Evolutionary conservation across 2,113 vertebrate species (phyloP).

Genomic region (Dunckerocampus dactyliophorus): DNA sequence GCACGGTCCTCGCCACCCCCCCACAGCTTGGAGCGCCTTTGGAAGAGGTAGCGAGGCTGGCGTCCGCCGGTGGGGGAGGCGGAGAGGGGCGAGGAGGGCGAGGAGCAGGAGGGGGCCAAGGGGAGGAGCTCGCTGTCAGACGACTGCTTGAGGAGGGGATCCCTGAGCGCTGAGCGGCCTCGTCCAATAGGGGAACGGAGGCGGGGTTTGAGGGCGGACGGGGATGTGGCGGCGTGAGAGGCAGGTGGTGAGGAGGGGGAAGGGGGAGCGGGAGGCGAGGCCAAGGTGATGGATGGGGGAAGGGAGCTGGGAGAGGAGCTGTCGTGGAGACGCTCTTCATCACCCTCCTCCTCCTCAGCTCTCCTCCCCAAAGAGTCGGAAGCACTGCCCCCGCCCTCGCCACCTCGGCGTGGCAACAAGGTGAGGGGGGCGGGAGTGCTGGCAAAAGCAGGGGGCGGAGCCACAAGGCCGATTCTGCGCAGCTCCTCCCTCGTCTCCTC

Average conservation of each 20-base stretch:
- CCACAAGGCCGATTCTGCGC: conserved; percentile 90
- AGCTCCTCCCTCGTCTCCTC: conserved; percentile 96
- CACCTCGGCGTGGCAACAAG: conserved; percentile 53
- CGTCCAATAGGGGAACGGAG: conserved; percentile 90
- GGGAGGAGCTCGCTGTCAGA: conserved; percentile 98
- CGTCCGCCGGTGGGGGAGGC: conserved; percentile 78
- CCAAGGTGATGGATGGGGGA: conserved; percentile 86
- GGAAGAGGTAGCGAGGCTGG: conserved; percentile 97
- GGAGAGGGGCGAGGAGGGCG: conserved; percentile 76
- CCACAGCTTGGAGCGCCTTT: conserved; percentile 98
- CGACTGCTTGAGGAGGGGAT: conserved; percentile 97
- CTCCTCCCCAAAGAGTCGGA: conserved; percentile 85
- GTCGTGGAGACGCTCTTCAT: conserved; percentile 88
- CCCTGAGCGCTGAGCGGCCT: conserved; percentile 85
- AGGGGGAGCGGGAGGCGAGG: conserved; percentile 74
- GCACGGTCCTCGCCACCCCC: conserved; percentile 91
- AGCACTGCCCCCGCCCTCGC: conserved; percentile 74
- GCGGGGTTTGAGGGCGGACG: conserved; percentile 90
- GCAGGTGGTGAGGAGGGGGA: conserved; percentile 80
- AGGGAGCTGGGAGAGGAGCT: conserved; percentile 90
- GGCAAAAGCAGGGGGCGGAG: conserved; percentile 88
- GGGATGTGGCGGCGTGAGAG: conserved; percentile 82
- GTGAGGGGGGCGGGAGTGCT: conserved; percentile 72
- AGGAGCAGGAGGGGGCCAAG: conserved; percentile 81
- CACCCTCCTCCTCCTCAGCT: conserved; percentile 84